These are phyloP conservation scores for Mormoops blainvillei DNA, from an alignment of 2,113 vertebrate genomes.

Conservation along the genomic window DNA sequence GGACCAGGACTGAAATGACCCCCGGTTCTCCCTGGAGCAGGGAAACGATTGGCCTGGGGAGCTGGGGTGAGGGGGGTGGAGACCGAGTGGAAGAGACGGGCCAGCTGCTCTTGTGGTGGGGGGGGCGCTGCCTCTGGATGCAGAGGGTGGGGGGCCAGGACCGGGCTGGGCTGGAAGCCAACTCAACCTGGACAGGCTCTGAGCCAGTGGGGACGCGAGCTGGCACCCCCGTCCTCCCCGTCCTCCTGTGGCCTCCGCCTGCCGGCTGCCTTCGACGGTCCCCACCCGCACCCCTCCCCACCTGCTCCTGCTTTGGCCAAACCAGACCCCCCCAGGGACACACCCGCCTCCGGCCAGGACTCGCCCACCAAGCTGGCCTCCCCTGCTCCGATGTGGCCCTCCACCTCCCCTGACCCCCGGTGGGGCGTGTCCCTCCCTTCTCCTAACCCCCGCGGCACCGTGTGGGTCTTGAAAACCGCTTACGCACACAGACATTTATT, in stretches of 20 bases:
- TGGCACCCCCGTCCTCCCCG: fast-evolving
- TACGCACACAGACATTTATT: background rate
- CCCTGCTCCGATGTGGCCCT: fast-evolving
- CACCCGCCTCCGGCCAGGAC: fast-evolving
- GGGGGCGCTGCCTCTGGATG: background rate
- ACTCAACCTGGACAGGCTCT: background rate
- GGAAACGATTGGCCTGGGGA: background rate
- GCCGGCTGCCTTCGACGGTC: fast-evolving
- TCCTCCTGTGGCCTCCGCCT: fast-evolving
- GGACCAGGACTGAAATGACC: conserved; percentile 53
- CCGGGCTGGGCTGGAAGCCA: background rate
- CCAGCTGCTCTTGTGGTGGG: background rate
- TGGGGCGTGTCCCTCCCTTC: fast-evolving
- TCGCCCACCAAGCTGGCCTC: fast-evolving
- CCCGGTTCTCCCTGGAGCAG: background rate
- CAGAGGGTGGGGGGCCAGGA: fast-evolving
- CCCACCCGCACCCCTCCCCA: background rate
- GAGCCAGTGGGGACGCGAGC: background rate
- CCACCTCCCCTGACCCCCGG: background rate
- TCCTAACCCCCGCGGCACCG: fast-evolving
- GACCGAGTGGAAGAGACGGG: background rate
- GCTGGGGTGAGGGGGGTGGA: background rate
- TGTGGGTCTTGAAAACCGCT: background rate
- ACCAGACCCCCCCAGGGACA: background rate
- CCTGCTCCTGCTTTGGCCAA: background rate